Evolutionary conservation across 1,140 invertebrate genomes (phyloP).

Genomic region (Oedothorax gibbosus): DNA sequence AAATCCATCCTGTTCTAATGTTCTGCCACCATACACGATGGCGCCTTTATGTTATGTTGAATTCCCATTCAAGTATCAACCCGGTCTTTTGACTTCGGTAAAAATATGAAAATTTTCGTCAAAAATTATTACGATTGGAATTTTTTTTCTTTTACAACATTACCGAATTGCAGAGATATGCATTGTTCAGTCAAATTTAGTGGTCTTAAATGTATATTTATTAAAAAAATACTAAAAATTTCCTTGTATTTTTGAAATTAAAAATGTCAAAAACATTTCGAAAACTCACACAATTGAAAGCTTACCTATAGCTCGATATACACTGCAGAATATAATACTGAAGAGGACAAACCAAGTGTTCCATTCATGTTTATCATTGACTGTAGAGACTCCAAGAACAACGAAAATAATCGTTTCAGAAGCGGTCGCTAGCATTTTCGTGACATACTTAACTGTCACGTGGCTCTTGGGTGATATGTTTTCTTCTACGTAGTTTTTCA

Average conservation of each 20-base stretch:
- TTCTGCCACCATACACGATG: no score
- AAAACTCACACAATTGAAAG: background rate
- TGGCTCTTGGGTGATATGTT: constrained; percentile 99
- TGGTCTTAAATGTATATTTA: no score
- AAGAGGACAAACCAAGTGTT: constrained; percentile 94
- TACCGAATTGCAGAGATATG: no score
- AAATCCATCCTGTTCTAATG: no score
- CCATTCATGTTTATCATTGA: constrained; percentile 94
- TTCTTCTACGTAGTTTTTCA: constrained; percentile 98
- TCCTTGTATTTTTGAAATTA: background rate
- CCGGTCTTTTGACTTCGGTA: no score
- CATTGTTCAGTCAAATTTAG: no score
- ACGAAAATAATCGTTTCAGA: constrained; percentile 99
- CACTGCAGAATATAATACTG: constrained; percentile 93
- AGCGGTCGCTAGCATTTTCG: constrained; percentile 97
- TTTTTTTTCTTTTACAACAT: no score
- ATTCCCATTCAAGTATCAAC: no score
- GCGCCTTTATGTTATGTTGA: no score
- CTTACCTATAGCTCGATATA: constrained; percentile 90
- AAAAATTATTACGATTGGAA: no score
- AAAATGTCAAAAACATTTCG: background rate
- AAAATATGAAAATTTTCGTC: no score
- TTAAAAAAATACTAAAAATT: no score
- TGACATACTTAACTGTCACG: constrained; percentile 97
- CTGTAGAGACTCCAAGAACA: constrained; percentile 96